Evolutionary conservation across 2,113 vertebrate species (phyloP).

Genomic region (Alligator mississippiensis): DNA sequence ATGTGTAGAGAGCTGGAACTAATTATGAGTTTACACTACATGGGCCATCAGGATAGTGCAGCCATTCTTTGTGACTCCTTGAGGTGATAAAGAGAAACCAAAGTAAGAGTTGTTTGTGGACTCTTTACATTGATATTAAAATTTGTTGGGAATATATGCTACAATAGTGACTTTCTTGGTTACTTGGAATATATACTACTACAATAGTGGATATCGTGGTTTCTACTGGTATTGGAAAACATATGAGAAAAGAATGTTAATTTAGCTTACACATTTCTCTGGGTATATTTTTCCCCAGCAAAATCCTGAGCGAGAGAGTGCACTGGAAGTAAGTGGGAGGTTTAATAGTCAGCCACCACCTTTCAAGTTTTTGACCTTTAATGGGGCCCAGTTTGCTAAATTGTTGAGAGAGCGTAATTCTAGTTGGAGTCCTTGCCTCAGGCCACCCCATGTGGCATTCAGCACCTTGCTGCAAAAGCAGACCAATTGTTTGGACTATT

Average conservation of each 20-base stretch:
- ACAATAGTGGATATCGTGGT: neutral
- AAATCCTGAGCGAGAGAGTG: neutral
- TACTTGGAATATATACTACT: neutral
- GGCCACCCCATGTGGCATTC: neutral
- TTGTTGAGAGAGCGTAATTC: neutral
- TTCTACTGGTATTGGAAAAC: neutral
- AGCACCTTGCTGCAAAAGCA: neutral
- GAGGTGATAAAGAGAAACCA: neutral
- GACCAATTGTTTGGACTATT: neutral
- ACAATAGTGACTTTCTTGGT: neutral
- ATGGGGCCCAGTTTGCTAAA: neutral
- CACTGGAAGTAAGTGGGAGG: neutral
- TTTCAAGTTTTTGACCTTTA: neutral
- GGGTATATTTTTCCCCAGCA: neutral
- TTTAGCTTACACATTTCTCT: neutral
- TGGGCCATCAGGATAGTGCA: neutral
- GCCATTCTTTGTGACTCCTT: neutral
- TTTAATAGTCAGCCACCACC: fast-evolving
- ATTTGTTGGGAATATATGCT: fast-evolving
- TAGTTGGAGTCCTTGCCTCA: neutral
- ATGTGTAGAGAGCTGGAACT: neutral
- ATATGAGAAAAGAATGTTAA: neutral
- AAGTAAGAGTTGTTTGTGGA: neutral
- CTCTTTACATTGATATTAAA: neutral
- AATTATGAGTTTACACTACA: neutral